phyloP scores from a whole-genome alignment of 2,113 vertebrate species.

The Pseudopodoces humilis region DNA sequence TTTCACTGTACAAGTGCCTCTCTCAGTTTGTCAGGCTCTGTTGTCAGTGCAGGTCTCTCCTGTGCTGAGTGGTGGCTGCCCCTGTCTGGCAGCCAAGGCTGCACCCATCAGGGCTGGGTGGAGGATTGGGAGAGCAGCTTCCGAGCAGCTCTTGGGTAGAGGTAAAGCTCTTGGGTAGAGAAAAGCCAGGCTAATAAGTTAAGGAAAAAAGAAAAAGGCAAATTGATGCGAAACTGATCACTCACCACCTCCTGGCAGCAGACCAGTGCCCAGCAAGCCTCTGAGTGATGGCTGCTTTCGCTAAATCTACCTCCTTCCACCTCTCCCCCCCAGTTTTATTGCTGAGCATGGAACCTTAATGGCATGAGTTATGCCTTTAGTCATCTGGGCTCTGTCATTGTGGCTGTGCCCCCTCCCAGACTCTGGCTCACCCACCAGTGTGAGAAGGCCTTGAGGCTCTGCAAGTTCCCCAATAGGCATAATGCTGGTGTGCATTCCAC shows the following conservation, averaged over 20 bases:
- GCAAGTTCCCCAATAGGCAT: background rate
- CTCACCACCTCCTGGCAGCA: background rate
- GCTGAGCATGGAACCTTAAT: background rate
- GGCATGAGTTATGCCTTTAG: background rate
- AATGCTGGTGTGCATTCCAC: background rate
- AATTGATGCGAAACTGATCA: background rate
- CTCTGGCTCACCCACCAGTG: background rate
- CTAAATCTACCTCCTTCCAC: background rate
- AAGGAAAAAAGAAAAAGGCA: background rate
- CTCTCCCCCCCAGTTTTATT: background rate
- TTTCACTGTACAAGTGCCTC: background rate
- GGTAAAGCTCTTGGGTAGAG: background rate
- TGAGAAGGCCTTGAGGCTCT: background rate
- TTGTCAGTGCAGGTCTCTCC: fast-evolving
- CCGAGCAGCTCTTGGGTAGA: background rate
- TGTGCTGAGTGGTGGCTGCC: background rate
- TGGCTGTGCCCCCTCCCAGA: background rate
- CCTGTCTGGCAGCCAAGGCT: background rate
- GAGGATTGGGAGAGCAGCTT: background rate
- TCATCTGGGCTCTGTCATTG: background rate
- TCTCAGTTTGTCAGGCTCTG: fast-evolving
- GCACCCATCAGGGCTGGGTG: fast-evolving
- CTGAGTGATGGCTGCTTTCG: background rate
- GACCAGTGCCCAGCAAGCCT: background rate
- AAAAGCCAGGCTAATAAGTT: background rate